Base-by-base conservation (phyloP, 2,113 vertebrate genomes). In the Butorides virescens region DNA sequence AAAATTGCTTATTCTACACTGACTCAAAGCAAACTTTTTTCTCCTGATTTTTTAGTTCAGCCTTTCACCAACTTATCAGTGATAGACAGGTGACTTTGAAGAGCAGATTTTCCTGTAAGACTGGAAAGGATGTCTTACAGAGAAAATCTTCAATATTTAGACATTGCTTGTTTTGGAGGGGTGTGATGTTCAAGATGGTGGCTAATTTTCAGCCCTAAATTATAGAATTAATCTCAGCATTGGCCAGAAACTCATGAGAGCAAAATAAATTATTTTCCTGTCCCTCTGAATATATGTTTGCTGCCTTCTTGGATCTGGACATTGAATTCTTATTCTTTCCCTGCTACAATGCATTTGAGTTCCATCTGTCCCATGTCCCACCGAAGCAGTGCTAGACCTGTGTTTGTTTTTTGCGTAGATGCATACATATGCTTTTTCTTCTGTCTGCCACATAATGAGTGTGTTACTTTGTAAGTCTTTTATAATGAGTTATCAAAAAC, bases 181-280 rank as follows among this genome's bases (percentile, higher is more conserved):
- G 12, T 53, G 22, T 37, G 18, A 32, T 67, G 32, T 74, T 92
- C 30, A 36, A 73, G 2, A 11, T 61, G 25, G 10, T 70, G 39
- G 8, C 34, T 44, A n/a, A 5, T 73, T 70, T 88, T 81, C 10
- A 44, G 9, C 30, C 5, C 18, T 78, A 39, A 67, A 30, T 88
- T 37, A 32, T 20, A 56, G 39, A 50, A 91, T 5, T 86, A 84
- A 66, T 66, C 26, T 7, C 5, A 74, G 12, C 7, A 4, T 30
- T 66, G 16, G 4, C 13, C 13, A 71, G 70, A 74, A 81, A 37
- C 14, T 85, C 7, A n/a, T 1, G 4, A 66, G 11, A 77, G 17
- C 0, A 65, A 55, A 79, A 67, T 8, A 36, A 3, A 4, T 18
- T 19, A 12, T 52, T 87, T 52, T 84, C 10, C 5, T 0, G 1